Base-by-base conservation (phyloP, 2,888 invertebrate species). In the Eupithecia subumbrata region DNA sequence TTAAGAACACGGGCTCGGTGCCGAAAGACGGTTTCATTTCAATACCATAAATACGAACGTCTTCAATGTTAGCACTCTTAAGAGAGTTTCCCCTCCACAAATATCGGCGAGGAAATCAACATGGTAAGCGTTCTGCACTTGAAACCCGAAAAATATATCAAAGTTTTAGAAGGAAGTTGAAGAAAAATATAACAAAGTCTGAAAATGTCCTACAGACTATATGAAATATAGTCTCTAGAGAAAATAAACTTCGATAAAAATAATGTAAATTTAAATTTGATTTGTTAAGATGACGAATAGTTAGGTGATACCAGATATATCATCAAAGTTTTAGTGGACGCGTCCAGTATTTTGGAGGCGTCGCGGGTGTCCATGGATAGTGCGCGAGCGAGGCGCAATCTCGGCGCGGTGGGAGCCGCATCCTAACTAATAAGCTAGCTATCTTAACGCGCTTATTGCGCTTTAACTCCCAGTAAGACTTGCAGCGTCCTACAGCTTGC, bases 231-330 rank as follows among this genome's bases (percentile, higher is more conserved):
- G 91, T 90, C 91, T 87, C 85, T 89, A 91, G 88, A 87, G 72
- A 79, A 80, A 88, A 89, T 87, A 88, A 89, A 89, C 87, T 89
- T 90, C 88, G 86, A 88, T 91, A 90, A 90, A 91, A 88, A 89
- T 88, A 72, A 87, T 91, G 89, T 93, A 93, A 89, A 87, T 86
- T 88, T 84, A 88, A 72, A 91, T 89, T 90, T 84, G 83, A 89
- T 91, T 92, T 92, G 85, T 86, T 91, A 91, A 91, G 90, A 88
- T 89, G 90, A 88, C 89, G 89, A 90, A 91, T 92, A 93, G 90
- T 89, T 91, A 93, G 90, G 90, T 85, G 86, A 87, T 89, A 87
- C 89, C 88, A 87, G 88, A 90, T 89, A 87, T 74, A 71, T 64
- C 37, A 86, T 25, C 25, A 25, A 60, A 85, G 85, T 78, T 87